Evolutionary conservation across 2,113 vertebrate species (phyloP).

Genomic region (Patagioenas fasciata): DNA sequence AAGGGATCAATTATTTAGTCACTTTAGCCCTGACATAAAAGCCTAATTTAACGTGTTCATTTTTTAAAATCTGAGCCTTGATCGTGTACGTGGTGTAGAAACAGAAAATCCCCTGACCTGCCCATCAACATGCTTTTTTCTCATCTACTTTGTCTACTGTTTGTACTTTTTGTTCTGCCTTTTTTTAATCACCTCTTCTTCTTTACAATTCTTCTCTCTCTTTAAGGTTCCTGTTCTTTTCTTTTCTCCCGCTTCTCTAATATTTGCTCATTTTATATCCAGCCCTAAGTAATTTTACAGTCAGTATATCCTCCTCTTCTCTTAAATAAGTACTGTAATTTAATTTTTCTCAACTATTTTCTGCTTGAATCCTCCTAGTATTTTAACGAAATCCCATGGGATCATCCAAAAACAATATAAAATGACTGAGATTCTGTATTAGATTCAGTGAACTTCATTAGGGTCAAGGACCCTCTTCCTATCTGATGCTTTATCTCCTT

Average conservation of each 20-base stretch:
- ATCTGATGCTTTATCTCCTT: neutral
- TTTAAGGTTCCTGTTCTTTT: neutral
- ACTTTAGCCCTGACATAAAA: neutral
- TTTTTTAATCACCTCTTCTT: neutral
- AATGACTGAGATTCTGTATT: neutral
- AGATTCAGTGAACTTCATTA: neutral
- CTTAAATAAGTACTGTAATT: neutral
- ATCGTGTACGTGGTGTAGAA: neutral
- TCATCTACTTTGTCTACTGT: neutral
- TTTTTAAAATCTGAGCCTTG: neutral
- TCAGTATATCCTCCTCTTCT: neutral
- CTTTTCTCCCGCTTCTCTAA: accelerated
- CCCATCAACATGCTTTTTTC: neutral
- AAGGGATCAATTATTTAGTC: neutral
- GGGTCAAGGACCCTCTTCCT: neutral
- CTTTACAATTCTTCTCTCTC: neutral
- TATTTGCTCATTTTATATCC: neutral
- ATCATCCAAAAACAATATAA: neutral
- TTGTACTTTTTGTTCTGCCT: neutral
- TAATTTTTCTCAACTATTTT: neutral
- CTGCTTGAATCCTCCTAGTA: neutral
- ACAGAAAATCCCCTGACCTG: neutral
- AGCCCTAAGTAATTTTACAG: neutral
- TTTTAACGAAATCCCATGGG: neutral
- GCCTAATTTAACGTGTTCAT: neutral